Percentiles rank a stretch among this genome's conserved stretches.
These are phyloP conservation scores for Agapornis canus DNA, from an alignment of 2,797 vertebrate species.

Conservation along the genomic window DNA sequence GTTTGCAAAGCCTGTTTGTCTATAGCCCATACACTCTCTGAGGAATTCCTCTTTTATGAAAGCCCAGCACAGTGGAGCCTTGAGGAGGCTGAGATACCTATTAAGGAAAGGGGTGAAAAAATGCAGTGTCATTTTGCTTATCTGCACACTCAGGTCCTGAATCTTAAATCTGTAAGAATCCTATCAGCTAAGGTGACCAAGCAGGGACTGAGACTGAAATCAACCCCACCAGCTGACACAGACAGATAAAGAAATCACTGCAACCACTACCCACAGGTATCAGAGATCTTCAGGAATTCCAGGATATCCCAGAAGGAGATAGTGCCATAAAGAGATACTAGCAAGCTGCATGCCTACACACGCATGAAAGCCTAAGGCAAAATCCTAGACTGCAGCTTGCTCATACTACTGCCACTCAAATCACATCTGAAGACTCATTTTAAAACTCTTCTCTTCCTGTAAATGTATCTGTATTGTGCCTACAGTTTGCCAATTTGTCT, in stretches of 20 bases:
- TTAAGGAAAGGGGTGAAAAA: neutral
- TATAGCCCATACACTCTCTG: neutral
- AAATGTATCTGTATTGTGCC: neutral
- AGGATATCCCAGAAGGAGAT: neutral
- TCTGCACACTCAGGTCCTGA: neutral
- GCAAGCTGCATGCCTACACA: neutral
- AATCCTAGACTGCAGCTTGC: neutral
- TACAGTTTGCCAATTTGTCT: neutral
- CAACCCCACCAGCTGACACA: constrained; percentile 3
- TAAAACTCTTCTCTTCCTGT: neutral
- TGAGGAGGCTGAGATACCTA: neutral
- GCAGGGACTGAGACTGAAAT: neutral
- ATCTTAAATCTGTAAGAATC: neutral
- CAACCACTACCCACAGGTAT: neutral
- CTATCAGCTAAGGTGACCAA: constrained; percentile 5
- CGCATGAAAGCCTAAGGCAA: neutral
- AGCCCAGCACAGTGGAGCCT: neutral
- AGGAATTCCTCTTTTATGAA: neutral
- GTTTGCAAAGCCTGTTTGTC: neutral
- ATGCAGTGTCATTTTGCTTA: constrained; percentile 12
- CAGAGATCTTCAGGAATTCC: neutral
- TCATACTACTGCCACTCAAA: neutral
- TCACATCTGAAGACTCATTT: neutral
- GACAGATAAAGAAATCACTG: constrained; percentile 7
- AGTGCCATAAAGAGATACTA: neutral